Percentiles rank a stretch among this genome's conserved stretches.
Evolutionary conservation across 2,888 invertebrate genomes (phyloP).

Genomic region (Sussaba pulchella): DNA sequence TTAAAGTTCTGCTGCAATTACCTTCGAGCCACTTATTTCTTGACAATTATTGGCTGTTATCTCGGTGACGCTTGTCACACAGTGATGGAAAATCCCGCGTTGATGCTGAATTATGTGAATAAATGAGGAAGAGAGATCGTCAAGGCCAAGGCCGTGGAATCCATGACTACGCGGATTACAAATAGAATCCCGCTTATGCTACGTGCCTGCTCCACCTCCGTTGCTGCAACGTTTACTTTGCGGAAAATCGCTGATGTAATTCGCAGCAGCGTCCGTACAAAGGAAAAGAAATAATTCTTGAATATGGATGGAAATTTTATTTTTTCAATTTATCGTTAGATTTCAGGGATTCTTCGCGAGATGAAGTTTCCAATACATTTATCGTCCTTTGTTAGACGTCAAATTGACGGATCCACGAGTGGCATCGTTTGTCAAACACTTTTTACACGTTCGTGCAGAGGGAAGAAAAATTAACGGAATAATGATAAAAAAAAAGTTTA

Average conservation of each 20-base stretch:
- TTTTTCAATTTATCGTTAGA: not conserved
- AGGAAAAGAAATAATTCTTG: no score
- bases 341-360: not conserved
- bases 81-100: not conserved
- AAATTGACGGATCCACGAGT: not conserved
- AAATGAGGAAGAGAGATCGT: slow-evolving; percentile 57
- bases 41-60: slow-evolving; percentile 20
- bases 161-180: slow-evolving; percentile 43
- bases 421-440: not conserved
- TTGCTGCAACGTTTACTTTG: not conserved
- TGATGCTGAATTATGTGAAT: not conserved
- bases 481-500: no score
- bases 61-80: slow-evolving; percentile 2
- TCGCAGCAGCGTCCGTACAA: not conserved
- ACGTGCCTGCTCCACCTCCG: slow-evolving; percentile 12
- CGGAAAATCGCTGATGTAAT: slow-evolving; percentile 31
- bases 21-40: not conserved
- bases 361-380: not conserved
- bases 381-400: not conserved
- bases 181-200: slow-evolving; percentile 11
- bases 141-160: slow-evolving; percentile 49
- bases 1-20: not conserved
- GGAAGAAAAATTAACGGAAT: no score
- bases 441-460: no score
- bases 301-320: not conserved